Percentiles rank a stretch among this genome's conserved stretches.
phyloP scores from a whole-genome alignment of 2,888 invertebrate genomes.

The Temnothorax unifasciatus region DNA sequence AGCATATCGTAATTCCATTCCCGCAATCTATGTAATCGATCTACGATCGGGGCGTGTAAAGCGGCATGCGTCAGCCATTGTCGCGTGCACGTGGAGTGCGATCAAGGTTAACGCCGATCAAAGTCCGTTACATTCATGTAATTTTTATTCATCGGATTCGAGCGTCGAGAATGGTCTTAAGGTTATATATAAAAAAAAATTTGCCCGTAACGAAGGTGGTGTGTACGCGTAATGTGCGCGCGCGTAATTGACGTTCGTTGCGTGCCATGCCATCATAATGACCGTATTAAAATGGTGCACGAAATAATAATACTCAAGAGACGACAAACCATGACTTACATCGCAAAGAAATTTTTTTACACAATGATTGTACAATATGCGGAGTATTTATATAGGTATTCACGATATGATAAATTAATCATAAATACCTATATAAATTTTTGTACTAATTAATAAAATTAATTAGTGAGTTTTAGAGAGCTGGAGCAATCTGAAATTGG shows the following conservation, averaged over 20 bases:
- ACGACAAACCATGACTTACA: neutral
- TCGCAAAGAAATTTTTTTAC: neutral
- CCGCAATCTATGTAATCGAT: slow-evolving; percentile 55
- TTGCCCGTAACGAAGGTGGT: neutral
- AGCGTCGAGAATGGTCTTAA: neutral
- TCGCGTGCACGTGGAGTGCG: slow-evolving; percentile 46
- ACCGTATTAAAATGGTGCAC: slow-evolving; percentile 24
- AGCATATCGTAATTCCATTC: slow-evolving; percentile 53
- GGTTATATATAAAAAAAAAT: slow-evolving; percentile 5
- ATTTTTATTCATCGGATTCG: slow-evolving; percentile 36
- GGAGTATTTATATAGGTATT: neutral
- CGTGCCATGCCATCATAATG: slow-evolving; percentile 13
- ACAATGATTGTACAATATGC: neutral
- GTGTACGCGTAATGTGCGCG: slow-evolving; percentile 4
- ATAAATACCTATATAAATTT: too few relatives aligned
- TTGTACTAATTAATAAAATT: neutral
- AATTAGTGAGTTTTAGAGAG: neutral
- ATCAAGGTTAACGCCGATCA: slow-evolving; percentile 56
- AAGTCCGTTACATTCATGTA: slow-evolving; percentile 47
- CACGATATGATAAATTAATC: neutral
- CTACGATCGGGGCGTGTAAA: slow-evolving; percentile 43
- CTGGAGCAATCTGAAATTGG: neutral
- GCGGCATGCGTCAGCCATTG: slow-evolving; percentile 37
- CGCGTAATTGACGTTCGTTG: slow-evolving; percentile 18
- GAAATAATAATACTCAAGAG: slow-evolving; percentile 7